phyloP scores from a whole-genome alignment of 2,113 vertebrate species.

The Dipodomys ordii region DNA sequence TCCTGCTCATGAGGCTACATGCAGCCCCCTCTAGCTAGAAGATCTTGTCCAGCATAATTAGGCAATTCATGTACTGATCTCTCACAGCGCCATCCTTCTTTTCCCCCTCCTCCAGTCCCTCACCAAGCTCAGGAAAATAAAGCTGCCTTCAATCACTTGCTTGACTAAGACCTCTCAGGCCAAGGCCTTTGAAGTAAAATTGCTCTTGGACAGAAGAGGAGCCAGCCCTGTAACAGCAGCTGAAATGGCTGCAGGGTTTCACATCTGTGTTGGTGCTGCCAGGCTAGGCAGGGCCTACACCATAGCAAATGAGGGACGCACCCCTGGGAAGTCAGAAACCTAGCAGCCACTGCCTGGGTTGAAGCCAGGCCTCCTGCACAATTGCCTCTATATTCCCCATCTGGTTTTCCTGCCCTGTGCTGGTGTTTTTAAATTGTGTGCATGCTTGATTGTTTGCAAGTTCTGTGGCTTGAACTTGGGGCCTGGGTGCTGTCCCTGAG shows the following conservation, averaged over 20 bases:
- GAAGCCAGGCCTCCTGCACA: neutral
- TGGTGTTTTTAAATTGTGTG: no score
- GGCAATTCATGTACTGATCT: neutral
- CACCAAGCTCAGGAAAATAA: neutral
- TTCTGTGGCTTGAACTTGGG: no score
- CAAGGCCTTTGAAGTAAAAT: conserved; percentile 38
- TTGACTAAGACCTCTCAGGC: neutral
- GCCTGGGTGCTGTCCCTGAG: no score
- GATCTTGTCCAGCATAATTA: conserved; percentile 18
- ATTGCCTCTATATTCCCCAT: neutral
- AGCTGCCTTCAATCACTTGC: conserved; percentile 47
- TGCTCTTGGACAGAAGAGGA: neutral
- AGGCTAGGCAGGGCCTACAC: conserved; percentile 9
- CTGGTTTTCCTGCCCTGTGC: neutral
- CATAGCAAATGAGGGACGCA: conserved; percentile 48
- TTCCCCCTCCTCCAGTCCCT: neutral
- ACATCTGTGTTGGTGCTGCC: conserved; percentile 3
- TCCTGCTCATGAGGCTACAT: neutral
- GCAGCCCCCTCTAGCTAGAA: neutral
- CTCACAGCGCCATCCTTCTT: neutral
- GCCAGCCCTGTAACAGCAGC: neutral
- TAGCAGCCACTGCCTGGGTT: neutral
- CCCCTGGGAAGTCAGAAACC: conserved; percentile 15
- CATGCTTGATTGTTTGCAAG: no score
- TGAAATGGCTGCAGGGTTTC: neutral